phyloP scores from a whole-genome alignment of 2,888 invertebrate species.

The Drosophila emarginata region DNA sequence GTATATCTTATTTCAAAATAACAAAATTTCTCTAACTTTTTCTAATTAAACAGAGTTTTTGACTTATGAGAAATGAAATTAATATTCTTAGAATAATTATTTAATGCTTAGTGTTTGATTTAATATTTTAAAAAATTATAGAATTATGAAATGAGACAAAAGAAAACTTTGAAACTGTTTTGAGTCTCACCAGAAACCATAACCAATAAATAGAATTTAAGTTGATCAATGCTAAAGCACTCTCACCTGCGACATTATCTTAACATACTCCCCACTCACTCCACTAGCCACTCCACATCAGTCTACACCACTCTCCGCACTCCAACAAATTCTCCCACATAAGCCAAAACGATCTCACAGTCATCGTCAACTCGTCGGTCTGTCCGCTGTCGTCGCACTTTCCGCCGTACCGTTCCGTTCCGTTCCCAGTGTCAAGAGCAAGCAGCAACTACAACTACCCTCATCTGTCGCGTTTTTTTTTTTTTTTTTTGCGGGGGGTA shows the following conservation, averaged over 20 bases:
- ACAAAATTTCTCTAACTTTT: too few species aligned
- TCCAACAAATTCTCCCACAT: slow-evolving; percentile 13
- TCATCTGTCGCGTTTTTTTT: not conserved
- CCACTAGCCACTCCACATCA: slow-evolving; percentile 7
- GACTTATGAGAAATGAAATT: too few species aligned
- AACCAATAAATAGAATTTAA: slow-evolving; percentile 41
- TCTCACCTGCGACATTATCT: slow-evolving; percentile 21
- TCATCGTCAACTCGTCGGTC: not conserved
- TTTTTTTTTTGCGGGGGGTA: not conserved
- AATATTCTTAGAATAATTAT: too few species aligned
- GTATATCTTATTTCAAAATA: too few species aligned
- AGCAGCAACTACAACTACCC: slow-evolving; percentile 6
- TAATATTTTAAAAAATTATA: too few species aligned
- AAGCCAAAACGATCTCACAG: slow-evolving; percentile 14
- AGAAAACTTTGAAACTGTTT: not conserved
- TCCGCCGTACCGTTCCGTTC: not conserved
- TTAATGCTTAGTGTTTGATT: too few species aligned
- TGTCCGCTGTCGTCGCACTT: slow-evolving; percentile 3
- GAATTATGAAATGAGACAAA: not conserved
- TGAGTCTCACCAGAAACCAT: slow-evolving; percentile 20
- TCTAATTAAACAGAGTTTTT: too few species aligned
- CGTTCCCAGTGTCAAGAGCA: slow-evolving; percentile 5
- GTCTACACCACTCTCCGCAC: slow-evolving; percentile 9
- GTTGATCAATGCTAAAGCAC: slow-evolving; percentile 36
- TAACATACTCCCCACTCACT: not conserved